Base-by-base conservation (phyloP, 2,888 invertebrate genomes). In the Trissoscelio sp. region DNA sequence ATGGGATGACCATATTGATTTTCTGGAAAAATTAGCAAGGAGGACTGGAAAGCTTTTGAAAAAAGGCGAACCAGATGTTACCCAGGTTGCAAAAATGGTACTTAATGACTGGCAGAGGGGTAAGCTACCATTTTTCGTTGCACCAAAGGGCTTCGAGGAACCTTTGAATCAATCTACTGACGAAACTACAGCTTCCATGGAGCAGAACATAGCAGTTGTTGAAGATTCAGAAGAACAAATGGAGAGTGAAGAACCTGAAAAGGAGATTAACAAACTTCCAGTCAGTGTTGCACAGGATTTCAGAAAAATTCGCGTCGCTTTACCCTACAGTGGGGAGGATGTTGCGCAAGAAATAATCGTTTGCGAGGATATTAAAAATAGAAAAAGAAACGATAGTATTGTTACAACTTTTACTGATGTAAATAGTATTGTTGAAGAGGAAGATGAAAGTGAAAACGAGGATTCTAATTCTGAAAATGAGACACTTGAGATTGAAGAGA, bases 61-160 rank as follows among this genome's bases (percentile, higher is more conserved):
- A 91, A 97, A 97, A 86, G 99, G 98, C n/a, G 99, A 99, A 89
- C 98, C 99, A 7, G 98, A 99, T 92, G 92, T 98, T 16, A 92
- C 94, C 57, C 96, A 96, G 79, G 96, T 96, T 0, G 96, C 99
- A 0, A 96, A 96, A 91, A 98, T 98, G 96, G 95, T 99, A 7
- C 93, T 99, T 1, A 99, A 99, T 92, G 99, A 99, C 92, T 99
- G 98, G 96, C 99, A 99, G 92, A 94, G 99, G 88, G 99, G 99
- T 3, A 98, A 98, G 92, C 92, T 99, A 66, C 99, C 99, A 0
- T 99, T 97, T 92, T 99, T 97, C 92, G 95, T 97, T 3, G 93
- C 95, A 51, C 99, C 99, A 12, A 95, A 96, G 85, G 96, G 96
- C 1, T 96, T 94, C 92, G 96, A 96, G 91, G 92, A 93, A 57